Base-by-base conservation (phyloP, 1,140 invertebrate genomes). In the Chlorops oryzae region DNA sequence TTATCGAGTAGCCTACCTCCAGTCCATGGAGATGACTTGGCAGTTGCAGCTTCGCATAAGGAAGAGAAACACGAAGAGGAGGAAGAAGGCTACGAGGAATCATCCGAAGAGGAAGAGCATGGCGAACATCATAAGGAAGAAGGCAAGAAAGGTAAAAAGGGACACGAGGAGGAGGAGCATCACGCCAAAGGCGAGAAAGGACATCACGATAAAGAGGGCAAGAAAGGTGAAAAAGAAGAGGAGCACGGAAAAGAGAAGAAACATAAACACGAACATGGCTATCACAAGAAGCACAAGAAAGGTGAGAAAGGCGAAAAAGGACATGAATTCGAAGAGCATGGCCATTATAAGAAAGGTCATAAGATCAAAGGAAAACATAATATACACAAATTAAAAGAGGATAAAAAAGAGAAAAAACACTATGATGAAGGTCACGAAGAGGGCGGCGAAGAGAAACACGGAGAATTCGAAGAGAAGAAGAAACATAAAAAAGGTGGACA, bases 321-420 rank as follows among this genome's bases (percentile, higher is more conserved):
- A 15, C 75, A 77, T 50, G 77, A 79, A 56, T 80, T 77, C 44
- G 77, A 77, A 57, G 78, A 81, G 62, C 75, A 78, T 35, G 75
- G 79, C 70, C 53, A 81, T 41, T 81, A 88, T 62, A 88, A 87
- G 59, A 88, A 88, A 49, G 87, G 86, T 0, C 85, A 88, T 70
- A 85, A 84, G 2, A 85, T 81, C 40, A 86, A 86, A 1, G 88
- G 84, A 61, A 85, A 88, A 58, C 83, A 88, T 63, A 86, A 84
- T 59, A 82, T 84, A 6, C 85, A 88, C 64, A 88, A 87, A 62
- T 52, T 72, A 15, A 86, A 90, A 60, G 87, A 89, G 68, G 87
- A 82, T 59, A 84, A 88, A 56, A 89, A 87, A 67, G 84, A 90
- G 57, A 87, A 89, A 62, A 87, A 88, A 57, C 88, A 87, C 72